Base-by-base conservation (phyloP, 1,140 invertebrate genomes). In the Ceratosolen fusciceps region DNA sequence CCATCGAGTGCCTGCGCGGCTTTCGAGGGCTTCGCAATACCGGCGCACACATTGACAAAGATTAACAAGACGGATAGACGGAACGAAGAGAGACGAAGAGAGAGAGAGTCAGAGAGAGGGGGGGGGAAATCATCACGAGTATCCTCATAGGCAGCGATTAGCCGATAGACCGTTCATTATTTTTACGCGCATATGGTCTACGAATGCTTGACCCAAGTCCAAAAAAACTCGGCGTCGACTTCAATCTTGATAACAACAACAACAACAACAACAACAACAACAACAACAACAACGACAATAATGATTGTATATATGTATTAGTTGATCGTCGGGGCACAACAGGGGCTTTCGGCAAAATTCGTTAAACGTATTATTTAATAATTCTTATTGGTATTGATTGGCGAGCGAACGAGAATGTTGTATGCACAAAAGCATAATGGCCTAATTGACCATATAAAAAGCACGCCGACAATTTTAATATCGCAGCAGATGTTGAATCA, bases 121-220 rank as follows among this genome's bases (percentile, higher is more conserved):
- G 9, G n/a, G 81, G 86, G 86, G 82, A 86, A 88, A 88, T 88
- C 86, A 87, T 85, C 86, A 85, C n/a, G n/a, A n/a, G 87, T 87
- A 87, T 87, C 86, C 84, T 87, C 83, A 76, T 67, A 37, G 80
- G 83, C 74, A 29, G 77, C 83, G 85, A 85, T 86, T 84, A 85
- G 83, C 83, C 80, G 75, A 83, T 84, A 80, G 81, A 82, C 85
- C 84, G 82, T 72, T 52, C 24, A 19, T 21, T 62, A n/a, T 21
- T n/a, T n/a, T n/a, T n/a, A n/a, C n/a, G n/a, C n/a, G n/a, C n/a
- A n/a, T n/a, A n/a, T n/a, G 43, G n/a, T 39, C 12, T 56, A 54
- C 39, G 29, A 34, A 52, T 7, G 4, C 29, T 21, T 37, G 39
- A 76, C 52, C 56, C 39, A 16, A 16, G 60, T 10, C 29, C 60